Evolutionary conservation across 2,113 vertebrate species (phyloP).

Genomic region (Uria lomvia): DNA sequence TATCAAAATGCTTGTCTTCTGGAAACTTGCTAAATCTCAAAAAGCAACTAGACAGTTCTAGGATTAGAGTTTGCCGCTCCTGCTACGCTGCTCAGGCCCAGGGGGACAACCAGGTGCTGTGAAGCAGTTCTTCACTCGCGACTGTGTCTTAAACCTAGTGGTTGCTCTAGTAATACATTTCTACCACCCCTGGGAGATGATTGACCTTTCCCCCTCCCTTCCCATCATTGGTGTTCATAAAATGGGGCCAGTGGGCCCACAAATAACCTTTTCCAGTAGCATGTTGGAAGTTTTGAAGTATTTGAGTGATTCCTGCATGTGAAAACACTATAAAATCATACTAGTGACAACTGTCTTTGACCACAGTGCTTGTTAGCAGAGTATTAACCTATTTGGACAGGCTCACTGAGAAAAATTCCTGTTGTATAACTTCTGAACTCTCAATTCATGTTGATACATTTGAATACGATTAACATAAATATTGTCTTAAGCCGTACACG

Average conservation of each 20-base stretch:
- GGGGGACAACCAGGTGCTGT: not conserved
- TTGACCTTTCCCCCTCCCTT: not conserved
- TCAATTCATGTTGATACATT: not conserved
- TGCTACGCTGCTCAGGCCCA: not conserved
- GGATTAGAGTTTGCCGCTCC: not conserved
- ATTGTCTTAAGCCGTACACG: not conserved
- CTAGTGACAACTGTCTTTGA: not conserved
- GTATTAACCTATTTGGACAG: not conserved
- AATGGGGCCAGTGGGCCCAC: not conserved
- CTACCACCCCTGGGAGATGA: not conserved
- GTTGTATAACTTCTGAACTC: not conserved
- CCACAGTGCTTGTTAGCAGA: not conserved
- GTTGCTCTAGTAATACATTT: not conserved
- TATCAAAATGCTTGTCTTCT: not conserved
- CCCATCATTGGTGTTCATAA: not conserved
- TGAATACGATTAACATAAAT: not conserved
- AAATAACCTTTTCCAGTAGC: not conserved
- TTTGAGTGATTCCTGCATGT: not conserved
- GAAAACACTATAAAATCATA: not conserved
- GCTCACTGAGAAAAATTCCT: not conserved
- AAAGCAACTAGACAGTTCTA: not conserved
- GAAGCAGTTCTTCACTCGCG: not conserved
- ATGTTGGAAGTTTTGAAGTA: not conserved
- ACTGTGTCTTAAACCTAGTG: not conserved
- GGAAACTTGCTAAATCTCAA: not conserved